phyloP scores from a whole-genome alignment of 2,113 vertebrate genomes.

The Sisor rabdophorus region DNA sequence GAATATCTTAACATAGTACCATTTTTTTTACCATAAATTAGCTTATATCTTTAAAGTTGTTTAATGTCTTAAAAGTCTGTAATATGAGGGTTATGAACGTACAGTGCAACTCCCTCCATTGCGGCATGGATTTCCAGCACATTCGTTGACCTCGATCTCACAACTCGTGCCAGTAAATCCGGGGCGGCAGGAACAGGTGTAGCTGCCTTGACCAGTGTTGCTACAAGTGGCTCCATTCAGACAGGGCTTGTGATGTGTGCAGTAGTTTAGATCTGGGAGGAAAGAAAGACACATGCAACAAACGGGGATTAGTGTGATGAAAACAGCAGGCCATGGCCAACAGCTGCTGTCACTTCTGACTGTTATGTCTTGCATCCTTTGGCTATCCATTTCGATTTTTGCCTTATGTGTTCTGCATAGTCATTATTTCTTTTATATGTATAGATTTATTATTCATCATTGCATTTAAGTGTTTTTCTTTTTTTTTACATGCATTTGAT shows the following conservation, averaged over 20 bases:
- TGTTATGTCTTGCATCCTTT: constrained; percentile 14
- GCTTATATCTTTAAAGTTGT: too few relatives aligned
- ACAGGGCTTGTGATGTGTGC: constrained; percentile 95
- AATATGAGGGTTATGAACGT: constrained; percentile 55
- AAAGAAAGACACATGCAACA: constrained; percentile 47
- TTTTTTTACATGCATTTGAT: not conserved
- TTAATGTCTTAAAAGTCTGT: not conserved
- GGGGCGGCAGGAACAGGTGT: constrained; percentile 90
- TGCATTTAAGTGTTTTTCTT: not conserved
- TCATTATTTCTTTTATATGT: constrained; percentile 22
- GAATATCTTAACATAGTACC: not conserved
- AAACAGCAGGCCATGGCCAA: constrained; percentile 53
- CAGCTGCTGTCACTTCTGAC: constrained; percentile 20
- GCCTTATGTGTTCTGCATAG: constrained; percentile 8
- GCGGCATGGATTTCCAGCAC: constrained; percentile 82
- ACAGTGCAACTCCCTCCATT: constrained; percentile 94
- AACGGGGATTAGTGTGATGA: constrained; percentile 63
- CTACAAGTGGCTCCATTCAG: constrained; percentile 94
- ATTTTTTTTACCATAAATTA: not conserved
- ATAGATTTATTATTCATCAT: not conserved
- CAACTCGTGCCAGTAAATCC: constrained; percentile 89
- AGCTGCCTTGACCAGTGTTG: constrained; percentile 98
- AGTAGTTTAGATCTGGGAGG: constrained; percentile 93
- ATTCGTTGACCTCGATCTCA: constrained; percentile 87
- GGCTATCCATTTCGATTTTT: constrained; percentile 15